Evolutionary conservation across 1,140 invertebrate genomes (phyloP), one percentile per base, ranked within the genome.

Genomic region (Marisa cornuarietis): DNA sequence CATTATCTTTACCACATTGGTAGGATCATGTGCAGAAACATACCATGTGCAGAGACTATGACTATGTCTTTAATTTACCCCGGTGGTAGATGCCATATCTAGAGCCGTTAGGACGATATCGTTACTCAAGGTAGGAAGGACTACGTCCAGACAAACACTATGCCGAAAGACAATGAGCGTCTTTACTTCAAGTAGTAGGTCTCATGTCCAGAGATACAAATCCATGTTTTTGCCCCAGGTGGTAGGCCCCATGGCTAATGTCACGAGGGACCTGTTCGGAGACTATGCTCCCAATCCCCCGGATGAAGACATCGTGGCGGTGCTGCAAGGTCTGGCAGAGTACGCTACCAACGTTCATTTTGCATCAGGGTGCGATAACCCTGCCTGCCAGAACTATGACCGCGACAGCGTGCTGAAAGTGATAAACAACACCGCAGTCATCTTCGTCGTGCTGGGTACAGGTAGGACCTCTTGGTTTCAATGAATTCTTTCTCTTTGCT

Each of bases 161-260:
- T 49, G 11, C 42, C 31, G 11, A 8, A 7, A 71, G 9, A 11
- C 9, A n/a, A n/a, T n/a, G n/a, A n/a, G n/a, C n/a, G n/a, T n/a
- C n/a, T n/a, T n/a, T n/a, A n/a, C n/a, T n/a, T n/a, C n/a, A n/a
- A n/a, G n/a, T n/a, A n/a, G n/a, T 71, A 11, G 26, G 26, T 54
- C 18, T 0, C 24, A 51, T 52, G 11, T 18, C 71, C 26, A 51
- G 26, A 5, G n/a, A 16, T 5, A 24, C 63, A 69, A 24, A 14
- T 54, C 77, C 8, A 20, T 26, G 24, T 63, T 26, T 63, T 51
- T 89, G 87, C 80, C 83, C 63, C 77, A 89, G 88, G 82, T 91
- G 49, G 76, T 91, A 18, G 90, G 90, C 16, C 90, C 90, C 71
- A 87, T 91, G 86, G 88, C 90, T 63, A 81, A 91, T 58, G 90